These are phyloP conservation scores for Rhyzopertha dominica DNA, from an alignment of 1,140 invertebrate genomes.

Conservation along the genomic window DNA sequence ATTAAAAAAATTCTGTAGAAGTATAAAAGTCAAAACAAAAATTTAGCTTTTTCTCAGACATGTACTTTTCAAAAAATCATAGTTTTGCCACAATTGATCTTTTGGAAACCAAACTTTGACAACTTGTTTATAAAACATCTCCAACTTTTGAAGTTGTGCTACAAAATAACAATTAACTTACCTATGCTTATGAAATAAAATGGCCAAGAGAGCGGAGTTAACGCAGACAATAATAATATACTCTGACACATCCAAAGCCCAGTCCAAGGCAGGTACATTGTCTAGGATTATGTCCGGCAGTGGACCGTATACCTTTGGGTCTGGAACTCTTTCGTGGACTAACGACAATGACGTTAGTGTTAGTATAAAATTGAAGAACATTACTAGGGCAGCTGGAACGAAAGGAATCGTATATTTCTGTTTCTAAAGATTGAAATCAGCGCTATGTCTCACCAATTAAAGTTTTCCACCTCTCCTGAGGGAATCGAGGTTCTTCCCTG, in stretches of 20 bases:
- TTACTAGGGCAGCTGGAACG: conserved; percentile 55
- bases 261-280: conserved; percentile 63
- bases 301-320: conserved; percentile 61
- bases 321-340: conserved; percentile 79
- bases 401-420: background rate
- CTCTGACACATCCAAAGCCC: conserved; percentile 80
- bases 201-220: conserved; percentile 64
- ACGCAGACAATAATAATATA: conserved; percentile 78
- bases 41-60: too few relatives aligned
- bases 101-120: too few relatives aligned
- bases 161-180: too few relatives aligned
- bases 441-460: conserved; percentile 50
- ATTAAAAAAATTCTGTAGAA: too few relatives aligned
- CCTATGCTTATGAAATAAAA: conserved; percentile 81
- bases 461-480: conserved; percentile 69
- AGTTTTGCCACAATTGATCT: too few relatives aligned
- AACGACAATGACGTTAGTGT: conserved; percentile 69
- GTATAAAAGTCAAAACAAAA: too few relatives aligned
- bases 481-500: conserved; percentile 59
- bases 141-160: too few relatives aligned
- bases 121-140: too few relatives aligned
- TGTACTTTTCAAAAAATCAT: too few relatives aligned
- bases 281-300: conserved; percentile 79
- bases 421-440: conserved; percentile 2
- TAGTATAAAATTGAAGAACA: conserved; percentile 57